Conservation (phyloP, 2,113 vertebrate species). For the Pachycephala philippinensis region DNA sequence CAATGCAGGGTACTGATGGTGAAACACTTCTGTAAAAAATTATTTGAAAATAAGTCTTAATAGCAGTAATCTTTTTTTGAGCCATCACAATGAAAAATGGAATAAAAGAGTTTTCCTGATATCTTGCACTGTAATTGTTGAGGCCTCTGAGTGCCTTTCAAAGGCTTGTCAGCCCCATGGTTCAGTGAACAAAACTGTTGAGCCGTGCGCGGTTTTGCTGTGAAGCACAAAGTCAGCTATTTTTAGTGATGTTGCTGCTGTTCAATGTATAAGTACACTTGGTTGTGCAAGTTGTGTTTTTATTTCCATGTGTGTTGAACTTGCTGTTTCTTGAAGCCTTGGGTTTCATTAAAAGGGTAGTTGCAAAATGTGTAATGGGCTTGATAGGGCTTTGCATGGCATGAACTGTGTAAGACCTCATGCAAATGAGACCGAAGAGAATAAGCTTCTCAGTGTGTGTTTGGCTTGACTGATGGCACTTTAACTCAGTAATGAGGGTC, state of each 20-base stretch:
- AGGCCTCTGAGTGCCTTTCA: neutral
- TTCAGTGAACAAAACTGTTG: neutral
- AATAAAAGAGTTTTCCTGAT: neutral
- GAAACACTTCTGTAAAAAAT: neutral
- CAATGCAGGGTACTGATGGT: neutral
- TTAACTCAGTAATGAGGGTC: neutral
- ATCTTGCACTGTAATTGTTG: neutral
- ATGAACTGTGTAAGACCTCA: neutral
- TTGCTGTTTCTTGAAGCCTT: neutral
- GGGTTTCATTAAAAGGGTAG: neutral
- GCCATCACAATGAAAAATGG: neutral
- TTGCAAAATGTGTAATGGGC: neutral
- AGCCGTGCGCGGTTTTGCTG: neutral
- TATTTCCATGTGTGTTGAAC: neutral
- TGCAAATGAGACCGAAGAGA: neutral
- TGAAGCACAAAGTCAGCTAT: conserved; percentile 14
- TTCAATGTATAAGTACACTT: neutral
- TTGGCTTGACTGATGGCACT: conserved; percentile 9
- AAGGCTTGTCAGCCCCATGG: neutral
- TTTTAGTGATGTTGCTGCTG: neutral
- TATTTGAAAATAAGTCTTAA: neutral
- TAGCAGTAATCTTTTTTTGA: neutral
- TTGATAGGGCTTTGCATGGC: neutral
- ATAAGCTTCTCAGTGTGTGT: neutral
- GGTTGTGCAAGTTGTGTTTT: neutral